phyloP scores from a whole-genome alignment of 2,888 invertebrate genomes.

The Deilephila elpenor region DNA sequence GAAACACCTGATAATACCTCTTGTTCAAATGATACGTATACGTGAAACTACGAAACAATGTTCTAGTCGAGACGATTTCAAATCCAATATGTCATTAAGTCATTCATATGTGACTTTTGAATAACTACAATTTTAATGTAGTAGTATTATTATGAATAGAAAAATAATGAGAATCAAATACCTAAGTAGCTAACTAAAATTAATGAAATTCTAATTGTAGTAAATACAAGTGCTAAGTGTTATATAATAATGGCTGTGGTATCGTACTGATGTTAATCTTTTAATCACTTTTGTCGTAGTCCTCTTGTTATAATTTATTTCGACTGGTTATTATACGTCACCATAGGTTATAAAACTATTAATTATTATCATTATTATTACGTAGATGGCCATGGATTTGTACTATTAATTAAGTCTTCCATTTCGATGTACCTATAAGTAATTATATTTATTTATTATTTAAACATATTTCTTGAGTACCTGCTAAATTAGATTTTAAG shows the following conservation, averaged over 20 bases:
- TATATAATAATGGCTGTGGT: slow-evolving; percentile 83
- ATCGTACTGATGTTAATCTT: slow-evolving; percentile 77
- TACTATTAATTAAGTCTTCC: slow-evolving; percentile 81
- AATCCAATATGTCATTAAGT: not conserved
- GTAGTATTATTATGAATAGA: slow-evolving; percentile 44
- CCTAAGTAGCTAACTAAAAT: slow-evolving; percentile 42
- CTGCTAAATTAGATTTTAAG: slow-evolving; percentile 61
- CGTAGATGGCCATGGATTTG: slow-evolving; percentile 71
- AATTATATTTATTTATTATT: slow-evolving; percentile 54
- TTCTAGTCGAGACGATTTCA: not conserved
- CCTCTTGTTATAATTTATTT: slow-evolving; percentile 58
- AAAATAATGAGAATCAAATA: slow-evolving; percentile 36
- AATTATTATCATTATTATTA: slow-evolving; percentile 58
- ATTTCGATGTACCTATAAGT: slow-evolving; percentile 71
- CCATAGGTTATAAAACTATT: slow-evolving; percentile 36
- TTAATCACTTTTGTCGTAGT: slow-evolving; percentile 67
- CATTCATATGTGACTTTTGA: slow-evolving; percentile 34
- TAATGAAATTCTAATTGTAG: slow-evolving; percentile 65
- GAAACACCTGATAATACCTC: slow-evolving; percentile 37
- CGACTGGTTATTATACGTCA: slow-evolving; percentile 42
- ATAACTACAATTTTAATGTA: slow-evolving; percentile 49
- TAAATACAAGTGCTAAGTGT: slow-evolving; percentile 78
- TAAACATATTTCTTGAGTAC: slow-evolving; percentile 58
- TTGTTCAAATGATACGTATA: slow-evolving; percentile 63
- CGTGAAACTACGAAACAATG: slow-evolving; percentile 47